Evolutionary conservation across 2,113 vertebrate species (phyloP).

Genomic region (Heliornis fulica): DNA sequence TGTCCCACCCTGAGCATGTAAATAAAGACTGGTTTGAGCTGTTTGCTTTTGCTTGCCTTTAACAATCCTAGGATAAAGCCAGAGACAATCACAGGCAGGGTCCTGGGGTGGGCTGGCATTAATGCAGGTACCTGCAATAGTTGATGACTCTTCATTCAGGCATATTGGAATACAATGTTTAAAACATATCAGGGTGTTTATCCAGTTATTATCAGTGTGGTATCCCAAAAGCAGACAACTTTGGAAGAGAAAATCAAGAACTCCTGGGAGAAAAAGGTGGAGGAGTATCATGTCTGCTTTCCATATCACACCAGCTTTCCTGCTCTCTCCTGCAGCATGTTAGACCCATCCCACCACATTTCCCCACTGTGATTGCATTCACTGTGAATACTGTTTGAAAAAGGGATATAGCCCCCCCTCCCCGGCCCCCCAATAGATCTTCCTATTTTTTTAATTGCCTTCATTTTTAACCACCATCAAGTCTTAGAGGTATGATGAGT

Average conservation of each 20-base stretch:
- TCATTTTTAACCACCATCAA: neutral
- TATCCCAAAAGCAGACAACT: neutral
- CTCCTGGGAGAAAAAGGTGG: fast-evolving
- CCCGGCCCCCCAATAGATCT: fast-evolving
- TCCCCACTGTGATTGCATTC: neutral
- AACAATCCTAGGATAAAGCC: neutral
- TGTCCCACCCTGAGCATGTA: neutral
- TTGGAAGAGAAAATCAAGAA: neutral
- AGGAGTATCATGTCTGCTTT: neutral
- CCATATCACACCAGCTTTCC: fast-evolving
- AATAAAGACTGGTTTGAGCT: neutral
- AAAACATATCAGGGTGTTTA: neutral
- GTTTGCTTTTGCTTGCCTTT: neutral
- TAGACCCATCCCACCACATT: neutral
- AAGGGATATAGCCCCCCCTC: neutral
- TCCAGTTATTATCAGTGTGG: neutral
- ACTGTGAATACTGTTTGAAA: neutral
- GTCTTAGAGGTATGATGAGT: neutral
- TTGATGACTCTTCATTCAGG: neutral
- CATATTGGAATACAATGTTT: neutral
- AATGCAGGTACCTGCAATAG: neutral
- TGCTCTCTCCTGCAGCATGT: neutral
- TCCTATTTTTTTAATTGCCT: neutral
- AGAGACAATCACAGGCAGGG: neutral
- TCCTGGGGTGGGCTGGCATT: neutral